A percentile compares a stretch with the other conserved stretches of the same genome.
These are phyloP conservation scores for Theristicus caerulescens DNA, from an alignment of 2,113 vertebrate species.

Conservation along the genomic window DNA sequence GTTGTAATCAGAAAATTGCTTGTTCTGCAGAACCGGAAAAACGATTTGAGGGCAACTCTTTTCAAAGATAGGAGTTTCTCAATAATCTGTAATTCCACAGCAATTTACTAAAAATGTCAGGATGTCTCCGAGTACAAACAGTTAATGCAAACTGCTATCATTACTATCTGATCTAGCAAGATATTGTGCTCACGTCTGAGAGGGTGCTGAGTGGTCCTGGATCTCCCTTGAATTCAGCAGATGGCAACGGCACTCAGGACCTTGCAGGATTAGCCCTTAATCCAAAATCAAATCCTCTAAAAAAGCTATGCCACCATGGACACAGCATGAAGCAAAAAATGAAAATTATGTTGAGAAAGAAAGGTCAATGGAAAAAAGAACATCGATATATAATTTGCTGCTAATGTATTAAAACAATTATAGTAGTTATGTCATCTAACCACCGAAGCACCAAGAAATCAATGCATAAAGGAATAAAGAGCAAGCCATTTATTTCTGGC, in stretches of 20 bases:
- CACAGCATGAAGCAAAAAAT: background rate
- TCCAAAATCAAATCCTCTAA: conserved; percentile 27
- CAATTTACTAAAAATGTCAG: conserved; percentile 12
- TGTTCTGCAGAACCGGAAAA: conserved; percentile 11
- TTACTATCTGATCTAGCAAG: background rate
- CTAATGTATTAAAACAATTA: conserved; percentile 61
- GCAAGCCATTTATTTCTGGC: conserved; percentile 36
- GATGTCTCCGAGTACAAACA: background rate
- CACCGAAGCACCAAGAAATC: background rate
- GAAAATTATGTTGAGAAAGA: conserved; percentile 23
- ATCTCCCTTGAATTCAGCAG: background rate
- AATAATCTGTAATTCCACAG: conserved; percentile 15
- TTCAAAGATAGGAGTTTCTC: background rate
- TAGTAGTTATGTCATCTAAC: conserved; percentile 40
- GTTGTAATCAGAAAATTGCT: conserved; percentile 33
- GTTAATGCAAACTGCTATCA: conserved; percentile 9
- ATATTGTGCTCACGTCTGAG: background rate
- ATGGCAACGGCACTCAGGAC: background rate
- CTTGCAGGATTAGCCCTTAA: conserved; percentile 26
- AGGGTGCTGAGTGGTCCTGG: background rate
- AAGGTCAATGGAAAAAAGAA: conserved; percentile 49
- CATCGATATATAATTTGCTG: conserved; percentile 37
- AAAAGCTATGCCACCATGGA: background rate
- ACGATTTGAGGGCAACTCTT: background rate
- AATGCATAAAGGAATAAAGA: conserved; percentile 48